Percentiles rank a stretch among this genome's conserved stretches.
Evolutionary conservation across 1,140 invertebrate genomes (phyloP).

Genomic region (Arctopsyche grandis): DNA sequence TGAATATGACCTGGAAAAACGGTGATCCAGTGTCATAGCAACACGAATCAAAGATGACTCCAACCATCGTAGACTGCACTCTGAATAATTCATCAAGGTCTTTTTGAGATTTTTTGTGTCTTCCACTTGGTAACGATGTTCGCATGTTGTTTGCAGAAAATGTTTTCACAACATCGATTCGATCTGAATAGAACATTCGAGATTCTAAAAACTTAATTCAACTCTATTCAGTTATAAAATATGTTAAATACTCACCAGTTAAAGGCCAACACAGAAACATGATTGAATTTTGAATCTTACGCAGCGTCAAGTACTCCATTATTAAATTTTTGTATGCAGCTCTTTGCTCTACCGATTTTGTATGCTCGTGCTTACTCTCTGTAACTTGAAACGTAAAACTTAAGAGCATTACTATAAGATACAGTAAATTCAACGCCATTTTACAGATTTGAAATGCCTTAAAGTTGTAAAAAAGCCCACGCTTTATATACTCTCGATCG

Average conservation of each 20-base stretch:
- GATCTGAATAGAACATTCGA: slow-evolving; percentile 47
- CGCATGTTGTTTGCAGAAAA: slow-evolving; percentile 42
- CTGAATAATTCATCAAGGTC: slow-evolving; percentile 42
- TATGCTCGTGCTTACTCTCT: neutral
- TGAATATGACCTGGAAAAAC: slow-evolving; percentile 38
- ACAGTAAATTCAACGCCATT: neutral
- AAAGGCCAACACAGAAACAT: slow-evolving; percentile 50
- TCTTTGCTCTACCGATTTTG: neutral
- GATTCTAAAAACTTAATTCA: neutral
- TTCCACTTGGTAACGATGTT: slow-evolving; percentile 42
- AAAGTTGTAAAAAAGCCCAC: neutral
- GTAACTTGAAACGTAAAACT: neutral
- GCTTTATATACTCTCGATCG: too few species aligned
- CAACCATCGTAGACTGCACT: slow-evolving; percentile 32
- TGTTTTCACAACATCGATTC: slow-evolving; percentile 39
- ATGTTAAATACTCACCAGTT: slow-evolving; percentile 31
- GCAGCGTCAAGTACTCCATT: slow-evolving; percentile 45
- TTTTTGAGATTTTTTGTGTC: slow-evolving; percentile 20
- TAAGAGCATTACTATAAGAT: neutral
- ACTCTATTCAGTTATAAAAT: neutral
- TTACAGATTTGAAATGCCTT: neutral
- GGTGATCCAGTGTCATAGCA: slow-evolving; percentile 41
- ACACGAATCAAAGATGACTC: slow-evolving; percentile 47
- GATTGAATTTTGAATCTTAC: slow-evolving; percentile 38
- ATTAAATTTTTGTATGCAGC: slow-evolving; percentile 21